phyloP scores from a whole-genome alignment of 2,888 invertebrate species.

The Trichogramma evanescens region DNA sequence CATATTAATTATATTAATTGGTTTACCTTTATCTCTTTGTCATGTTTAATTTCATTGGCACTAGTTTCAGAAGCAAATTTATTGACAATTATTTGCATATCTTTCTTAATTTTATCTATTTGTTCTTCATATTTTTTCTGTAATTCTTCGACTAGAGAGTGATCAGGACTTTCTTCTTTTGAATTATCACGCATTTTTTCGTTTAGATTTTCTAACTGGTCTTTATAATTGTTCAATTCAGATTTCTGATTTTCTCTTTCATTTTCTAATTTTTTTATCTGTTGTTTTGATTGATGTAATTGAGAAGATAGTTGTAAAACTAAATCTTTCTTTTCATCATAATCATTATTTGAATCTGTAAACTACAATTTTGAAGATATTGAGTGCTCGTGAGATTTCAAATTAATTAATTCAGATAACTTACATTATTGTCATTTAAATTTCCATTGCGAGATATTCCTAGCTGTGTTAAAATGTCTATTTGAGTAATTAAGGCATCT shows the following conservation, averaged over 20 bases:
- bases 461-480: constrained; percentile 57
- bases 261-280: constrained; percentile 48
- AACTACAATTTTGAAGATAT: no score
- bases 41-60: constrained; percentile 30
- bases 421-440: neutral
- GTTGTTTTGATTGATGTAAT: constrained; percentile 29
- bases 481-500: constrained; percentile 55
- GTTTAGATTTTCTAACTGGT: constrained; percentile 35
- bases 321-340: constrained; percentile 22
- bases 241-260: constrained; percentile 54
- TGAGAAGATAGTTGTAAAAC: constrained; percentile 30
- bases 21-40: constrained; percentile 32
- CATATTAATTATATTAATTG: constrained; percentile 2
- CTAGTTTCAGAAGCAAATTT: constrained; percentile 36
- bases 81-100: constrained; percentile 38
- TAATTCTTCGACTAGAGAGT: constrained; percentile 31
- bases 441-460: constrained; percentile 45
- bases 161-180: constrained; percentile 29
- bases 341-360: neutral
- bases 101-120: constrained; percentile 39
- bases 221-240: constrained; percentile 41
- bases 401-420: neutral
- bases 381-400: neutral
- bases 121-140: constrained; percentile 38
- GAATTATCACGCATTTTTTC: constrained; percentile 32